phyloP scores from a whole-genome alignment of 2,797 vertebrate species.

The Cebuella pygmaea region DNA sequence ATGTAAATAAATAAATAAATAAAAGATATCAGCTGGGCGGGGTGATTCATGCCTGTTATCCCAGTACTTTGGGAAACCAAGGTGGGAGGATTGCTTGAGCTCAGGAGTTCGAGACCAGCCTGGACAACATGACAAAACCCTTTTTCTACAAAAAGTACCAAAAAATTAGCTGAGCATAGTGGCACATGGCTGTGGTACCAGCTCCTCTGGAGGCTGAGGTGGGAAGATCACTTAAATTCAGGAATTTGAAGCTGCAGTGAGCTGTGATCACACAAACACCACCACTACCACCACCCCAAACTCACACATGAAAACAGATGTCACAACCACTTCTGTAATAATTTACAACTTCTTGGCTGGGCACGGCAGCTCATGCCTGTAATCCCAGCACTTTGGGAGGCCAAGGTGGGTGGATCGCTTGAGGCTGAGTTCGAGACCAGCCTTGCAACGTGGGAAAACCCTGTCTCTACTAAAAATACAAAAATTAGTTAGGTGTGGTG shows the following conservation, averaged over 20 bases:
- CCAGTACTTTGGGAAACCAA: not conserved
- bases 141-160: not conserved
- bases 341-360: constrained; percentile 24
- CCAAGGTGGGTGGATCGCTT: not conserved
- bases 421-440: not conserved
- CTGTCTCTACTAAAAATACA: not conserved
- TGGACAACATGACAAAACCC: not conserved
- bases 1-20: not conserved
- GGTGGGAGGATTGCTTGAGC: not conserved
- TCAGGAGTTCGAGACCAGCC: not conserved
- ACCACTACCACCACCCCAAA: no score
- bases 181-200: not conserved
- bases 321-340: constrained; percentile 10
- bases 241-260: not conserved
- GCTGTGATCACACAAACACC: not conserved
- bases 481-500: not conserved
- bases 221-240: not conserved
- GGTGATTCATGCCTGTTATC: not conserved
- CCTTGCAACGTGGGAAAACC: not conserved
- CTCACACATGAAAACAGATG: not conserved
- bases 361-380: not conserved
- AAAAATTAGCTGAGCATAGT: not conserved
- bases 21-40: no score
- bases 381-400: not conserved
- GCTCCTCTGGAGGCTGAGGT: not conserved